phyloP scores from a whole-genome alignment of 2,888 invertebrate genomes.

The Autographa gamma region DNA sequence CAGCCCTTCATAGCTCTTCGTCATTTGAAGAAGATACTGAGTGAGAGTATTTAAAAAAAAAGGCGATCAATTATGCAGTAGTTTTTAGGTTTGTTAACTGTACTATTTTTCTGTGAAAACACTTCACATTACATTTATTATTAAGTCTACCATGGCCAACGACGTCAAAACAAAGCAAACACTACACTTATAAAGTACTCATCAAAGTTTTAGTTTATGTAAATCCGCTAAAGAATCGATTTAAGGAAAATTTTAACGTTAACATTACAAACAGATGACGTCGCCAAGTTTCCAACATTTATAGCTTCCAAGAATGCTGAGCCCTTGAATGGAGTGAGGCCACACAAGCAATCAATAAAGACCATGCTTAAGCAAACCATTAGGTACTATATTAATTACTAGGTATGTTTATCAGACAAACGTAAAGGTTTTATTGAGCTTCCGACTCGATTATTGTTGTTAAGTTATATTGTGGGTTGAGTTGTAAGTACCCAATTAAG shows the following conservation, averaged over 20 bases:
- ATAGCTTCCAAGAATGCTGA: conserved; percentile 66
- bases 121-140: no score
- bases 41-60: no score
- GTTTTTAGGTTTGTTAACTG: no score
- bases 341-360: conserved; percentile 58
- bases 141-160: background rate
- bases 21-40: no score
- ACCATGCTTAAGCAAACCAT: conserved; percentile 57
- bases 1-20: no score
- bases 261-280: conserved; percentile 49
- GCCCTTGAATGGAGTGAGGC: conserved; percentile 59
- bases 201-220: background rate
- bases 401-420: conserved; percentile 65
- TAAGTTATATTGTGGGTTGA: conserved; percentile 29
- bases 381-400: conserved; percentile 57
- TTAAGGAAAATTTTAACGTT: conserved; percentile 49
- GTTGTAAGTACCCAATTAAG: conserved; percentile 3
- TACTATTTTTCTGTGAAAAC: no score
- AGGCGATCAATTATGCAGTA: no score
- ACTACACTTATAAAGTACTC: background rate
- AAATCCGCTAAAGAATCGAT: conserved; percentile 34
- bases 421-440: conserved; percentile 60
- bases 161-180: background rate
- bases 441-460: conserved; percentile 34
- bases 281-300: conserved; percentile 47